Conservation (phyloP, 2,113 vertebrate genomes). For the Anolis sagrei region DNA sequence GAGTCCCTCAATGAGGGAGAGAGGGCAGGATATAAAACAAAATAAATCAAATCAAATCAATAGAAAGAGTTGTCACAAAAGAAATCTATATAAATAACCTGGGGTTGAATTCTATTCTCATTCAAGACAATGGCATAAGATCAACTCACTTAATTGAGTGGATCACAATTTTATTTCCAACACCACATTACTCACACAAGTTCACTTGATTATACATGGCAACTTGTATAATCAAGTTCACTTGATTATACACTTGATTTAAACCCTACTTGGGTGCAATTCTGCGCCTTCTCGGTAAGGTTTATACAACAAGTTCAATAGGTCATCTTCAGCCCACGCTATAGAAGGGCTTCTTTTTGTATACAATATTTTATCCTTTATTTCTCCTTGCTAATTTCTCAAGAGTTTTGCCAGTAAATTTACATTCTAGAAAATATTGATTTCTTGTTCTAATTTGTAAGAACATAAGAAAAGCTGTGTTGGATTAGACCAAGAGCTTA, state of each 20-base stretch:
- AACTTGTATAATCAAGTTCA: background rate
- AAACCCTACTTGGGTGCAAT: background rate
- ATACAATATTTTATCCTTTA: background rate
- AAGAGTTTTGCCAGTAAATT: background rate
- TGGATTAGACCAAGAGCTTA: too few species aligned
- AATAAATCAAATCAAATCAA: too few species aligned
- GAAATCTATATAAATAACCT: background rate
- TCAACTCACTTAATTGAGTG: background rate
- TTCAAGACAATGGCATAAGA: background rate
- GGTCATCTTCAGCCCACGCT: background rate
- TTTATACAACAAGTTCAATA: background rate
- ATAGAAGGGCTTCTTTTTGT: background rate
- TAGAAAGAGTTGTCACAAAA: background rate
- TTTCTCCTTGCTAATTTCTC: background rate
- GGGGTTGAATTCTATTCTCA: background rate
- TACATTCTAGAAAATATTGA: background rate
- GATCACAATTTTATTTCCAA: background rate
- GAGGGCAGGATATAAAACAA: too few species aligned
- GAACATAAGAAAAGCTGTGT: too few species aligned
- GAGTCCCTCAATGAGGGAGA: too few species aligned
- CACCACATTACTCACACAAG: background rate
- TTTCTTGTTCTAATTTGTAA: background rate
- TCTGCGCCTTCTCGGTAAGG: background rate
- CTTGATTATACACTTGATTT: background rate
- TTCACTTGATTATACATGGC: background rate